Evolutionary conservation across 2,888 invertebrate genomes (phyloP).

Genomic region (Lochmaea crataegi): DNA sequence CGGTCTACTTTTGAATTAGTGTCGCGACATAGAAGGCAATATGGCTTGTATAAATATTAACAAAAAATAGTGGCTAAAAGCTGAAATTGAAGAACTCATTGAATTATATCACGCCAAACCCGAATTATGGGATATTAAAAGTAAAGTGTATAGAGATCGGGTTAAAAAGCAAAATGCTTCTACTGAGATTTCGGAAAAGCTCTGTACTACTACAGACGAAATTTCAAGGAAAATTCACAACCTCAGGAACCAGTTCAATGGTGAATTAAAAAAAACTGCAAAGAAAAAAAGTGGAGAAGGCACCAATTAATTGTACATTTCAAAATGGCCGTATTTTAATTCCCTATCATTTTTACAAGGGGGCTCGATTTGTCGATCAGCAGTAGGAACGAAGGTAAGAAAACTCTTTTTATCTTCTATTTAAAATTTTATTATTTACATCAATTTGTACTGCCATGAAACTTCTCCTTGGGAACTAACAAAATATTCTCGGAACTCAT

Average conservation of each 20-base stretch:
- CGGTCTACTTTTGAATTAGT: not conserved
- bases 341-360: too few species aligned
- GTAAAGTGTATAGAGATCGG: slow-evolving; percentile 54
- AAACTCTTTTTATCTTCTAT: too few species aligned
- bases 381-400: too few species aligned
- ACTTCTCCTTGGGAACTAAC: slow-evolving; percentile 18
- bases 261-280: slow-evolving; percentile 28
- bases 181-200: slow-evolving; percentile 30
- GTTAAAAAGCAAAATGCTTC: slow-evolving; percentile 16
- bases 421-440: not conserved
- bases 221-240: slow-evolving; percentile 34
- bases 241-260: slow-evolving; percentile 36
- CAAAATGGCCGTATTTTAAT: not conserved
- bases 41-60: not conserved
- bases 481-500: slow-evolving; percentile 18
- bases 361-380: too few species aligned
- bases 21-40: not conserved
- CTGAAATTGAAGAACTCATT: slow-evolving; percentile 34
- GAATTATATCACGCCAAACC: slow-evolving; percentile 36
- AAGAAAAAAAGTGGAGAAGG: slow-evolving; percentile 30
- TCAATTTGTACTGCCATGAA: slow-evolving; percentile 20
- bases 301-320: not conserved
- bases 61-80: slow-evolving; percentile 34
- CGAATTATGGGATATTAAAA: slow-evolving; percentile 40
- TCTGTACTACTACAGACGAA: slow-evolving; percentile 28